phyloP scores from a whole-genome alignment of 1,140 invertebrate species.

The Rhagoletis pomonella region DNA sequence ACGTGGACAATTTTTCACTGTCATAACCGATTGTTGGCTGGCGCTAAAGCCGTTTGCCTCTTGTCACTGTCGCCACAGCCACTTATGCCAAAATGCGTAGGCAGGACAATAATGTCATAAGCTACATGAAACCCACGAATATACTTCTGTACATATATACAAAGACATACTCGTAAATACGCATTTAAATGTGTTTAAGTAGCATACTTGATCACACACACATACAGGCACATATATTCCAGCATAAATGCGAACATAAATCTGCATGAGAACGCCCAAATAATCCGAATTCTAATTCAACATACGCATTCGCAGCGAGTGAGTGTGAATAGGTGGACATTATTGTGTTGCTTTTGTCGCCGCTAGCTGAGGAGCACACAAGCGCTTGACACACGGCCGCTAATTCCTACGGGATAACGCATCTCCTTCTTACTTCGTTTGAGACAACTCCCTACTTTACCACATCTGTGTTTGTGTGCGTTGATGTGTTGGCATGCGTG shows the following conservation, averaged over 20 bases:
- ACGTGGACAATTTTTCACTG: conserved; percentile 25
- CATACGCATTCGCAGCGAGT: too few relatives aligned
- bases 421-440: not conserved
- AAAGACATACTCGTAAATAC: not conserved
- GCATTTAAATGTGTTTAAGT: conserved; percentile 35
- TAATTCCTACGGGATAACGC: not conserved
- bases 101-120: conserved; percentile 40
- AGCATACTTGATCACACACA: not conserved
- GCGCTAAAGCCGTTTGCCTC: conserved; percentile 20
- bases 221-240: too few relatives aligned
- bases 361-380: not conserved
- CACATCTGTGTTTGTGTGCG: not conserved
- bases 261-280: conserved; percentile 32
- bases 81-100: conserved; percentile 43
- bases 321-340: conserved; percentile 12
- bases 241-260: conserved; percentile 10
- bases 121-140: not conserved
- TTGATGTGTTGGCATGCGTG: too few relatives aligned
- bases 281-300: not conserved
- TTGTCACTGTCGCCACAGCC: conserved; percentile 15
- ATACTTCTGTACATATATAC: not conserved
- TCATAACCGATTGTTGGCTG: not conserved
- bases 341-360: not conserved
- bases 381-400: not conserved
- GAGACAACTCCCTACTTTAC: not conserved